Base-by-base conservation (phyloP, 2,888 invertebrate genomes). In the Sarcophaga rosellei region DNA sequence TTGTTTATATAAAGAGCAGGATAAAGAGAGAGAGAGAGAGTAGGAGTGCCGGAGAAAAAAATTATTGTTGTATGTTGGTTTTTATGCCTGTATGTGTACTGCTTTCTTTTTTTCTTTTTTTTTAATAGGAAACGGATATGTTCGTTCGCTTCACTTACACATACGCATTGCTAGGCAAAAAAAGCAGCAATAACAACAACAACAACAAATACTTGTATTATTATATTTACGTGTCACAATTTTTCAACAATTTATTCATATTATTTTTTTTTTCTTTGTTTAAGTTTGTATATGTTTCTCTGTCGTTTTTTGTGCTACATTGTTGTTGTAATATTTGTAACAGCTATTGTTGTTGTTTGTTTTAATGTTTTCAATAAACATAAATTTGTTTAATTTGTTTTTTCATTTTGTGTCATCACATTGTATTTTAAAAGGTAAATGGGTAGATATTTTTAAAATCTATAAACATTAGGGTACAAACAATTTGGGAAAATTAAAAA, bases 121-220 rank as follows among this genome's bases (percentile, higher is more conserved):
- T 72, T 80, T 72, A 80, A 82, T 68, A 73, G 86, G 86, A 86
- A 86, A 73, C 86, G 86, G 86, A 86, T 83, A 69, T 80, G 80
- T 76, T 63, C 45, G 23, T 81, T 69, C 53, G 35, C 21, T 68
- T 35, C 35, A 35, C 35, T 35, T 74, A 61, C 74, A 23, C 72
- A 35, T 62, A 62, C 21, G 69, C 53, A 75, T 63, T 81, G 69
- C 44, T 59, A 73, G 10, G 17, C 25, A 44, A 66, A 66, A 35
- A 68, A 45, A 10, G 47, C 4, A 15, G 1, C n/a, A 23, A 78
- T 20, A 68, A 11, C 6, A 8, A 45, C 10, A 68, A 11, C 2
- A 61, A 66, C 23, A 83, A 83, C 62, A 68, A 53, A 68, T 59
- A 47, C 69, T 63, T 59, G 66, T 72, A 66, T 57, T 76, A 76